These are phyloP conservation scores for Ascidia mentula DNA, from an alignment of 23 tunicate species.

Conservation along the genomic window DNA sequence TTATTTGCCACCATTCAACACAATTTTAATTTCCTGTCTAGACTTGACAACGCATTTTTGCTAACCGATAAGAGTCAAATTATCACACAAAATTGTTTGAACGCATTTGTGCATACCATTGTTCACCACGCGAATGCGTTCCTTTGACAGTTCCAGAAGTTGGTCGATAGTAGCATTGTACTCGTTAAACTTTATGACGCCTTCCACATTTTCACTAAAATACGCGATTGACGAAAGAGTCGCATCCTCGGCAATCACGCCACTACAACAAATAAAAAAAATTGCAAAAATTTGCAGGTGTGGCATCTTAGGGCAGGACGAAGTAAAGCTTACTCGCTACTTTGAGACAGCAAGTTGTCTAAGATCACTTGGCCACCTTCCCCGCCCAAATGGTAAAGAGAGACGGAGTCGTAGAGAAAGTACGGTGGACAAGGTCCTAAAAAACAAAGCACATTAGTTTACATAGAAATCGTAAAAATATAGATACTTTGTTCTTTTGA, in stretches of 20 bases:
- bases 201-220: not conserved
- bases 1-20: too few species aligned
- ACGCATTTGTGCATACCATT: not conserved
- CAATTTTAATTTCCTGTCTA: not conserved
- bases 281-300: too few species aligned
- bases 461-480: too few species aligned
- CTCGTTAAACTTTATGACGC: not conserved
- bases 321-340: not conserved
- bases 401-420: not conserved
- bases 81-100: not conserved
- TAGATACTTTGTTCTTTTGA: too few species aligned
- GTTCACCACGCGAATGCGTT: not conserved
- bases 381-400: not conserved
- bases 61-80: not conserved
- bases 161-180: not conserved
- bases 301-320: not conserved
- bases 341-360: not conserved
- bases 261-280: too few species aligned
- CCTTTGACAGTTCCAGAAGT: not conserved
- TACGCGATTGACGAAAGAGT: not conserved
- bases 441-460: too few species aligned
- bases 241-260: not conserved
- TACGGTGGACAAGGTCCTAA: not conserved
- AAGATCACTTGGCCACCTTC: not conserved
- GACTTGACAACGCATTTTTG: not conserved